Percentiles rank a stretch among this genome's conserved stretches.
These are phyloP conservation scores for Coregonus suidteri DNA, from an alignment of 2,797 vertebrate species.

Conservation along the genomic window DNA sequence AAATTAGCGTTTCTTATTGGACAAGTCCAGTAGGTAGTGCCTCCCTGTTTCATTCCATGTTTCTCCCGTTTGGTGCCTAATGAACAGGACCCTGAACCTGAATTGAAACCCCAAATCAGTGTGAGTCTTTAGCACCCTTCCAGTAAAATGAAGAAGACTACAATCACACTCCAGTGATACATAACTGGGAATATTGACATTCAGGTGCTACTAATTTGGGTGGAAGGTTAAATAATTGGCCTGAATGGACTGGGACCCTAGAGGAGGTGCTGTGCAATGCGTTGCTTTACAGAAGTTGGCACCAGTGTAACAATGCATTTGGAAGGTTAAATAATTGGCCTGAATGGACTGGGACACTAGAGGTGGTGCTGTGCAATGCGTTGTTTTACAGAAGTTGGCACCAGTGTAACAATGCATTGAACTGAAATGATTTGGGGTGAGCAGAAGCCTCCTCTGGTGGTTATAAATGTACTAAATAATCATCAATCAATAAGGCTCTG, in stretches of 20 bases:
- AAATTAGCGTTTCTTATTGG: background rate
- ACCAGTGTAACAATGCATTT: slow-evolving; percentile 18
- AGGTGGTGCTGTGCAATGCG: slow-evolving; percentile 49
- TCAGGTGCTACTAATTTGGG: slow-evolving; percentile 47
- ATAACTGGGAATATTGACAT: slow-evolving; percentile 29
- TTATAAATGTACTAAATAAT: no score
- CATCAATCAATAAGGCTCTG: no score
- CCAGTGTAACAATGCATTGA: background rate
- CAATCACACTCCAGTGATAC: slow-evolving; percentile 26
- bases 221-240: slow-evolving; percentile 49
- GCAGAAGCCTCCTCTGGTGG: slow-evolving; percentile 60
- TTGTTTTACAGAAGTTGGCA: slow-evolving; percentile 57
- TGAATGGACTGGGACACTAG: slow-evolving; percentile 24
- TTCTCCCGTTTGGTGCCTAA: background rate
- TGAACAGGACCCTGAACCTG: background rate
- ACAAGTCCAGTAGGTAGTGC: background rate
- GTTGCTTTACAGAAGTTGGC: slow-evolving; percentile 58
- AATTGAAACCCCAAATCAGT: slow-evolving; percentile 25
- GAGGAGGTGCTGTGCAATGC: slow-evolving; percentile 47
- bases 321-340: slow-evolving; percentile 43
- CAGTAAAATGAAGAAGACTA: slow-evolving; percentile 8
- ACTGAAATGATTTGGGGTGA: background rate
- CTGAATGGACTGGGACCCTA: slow-evolving; percentile 23
- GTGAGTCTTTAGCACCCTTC: slow-evolving; percentile 63
- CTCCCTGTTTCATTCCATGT: background rate